Conservation (phyloP, 2,113 vertebrate genomes). For the Leptobrachium ailaonicum region DNA sequence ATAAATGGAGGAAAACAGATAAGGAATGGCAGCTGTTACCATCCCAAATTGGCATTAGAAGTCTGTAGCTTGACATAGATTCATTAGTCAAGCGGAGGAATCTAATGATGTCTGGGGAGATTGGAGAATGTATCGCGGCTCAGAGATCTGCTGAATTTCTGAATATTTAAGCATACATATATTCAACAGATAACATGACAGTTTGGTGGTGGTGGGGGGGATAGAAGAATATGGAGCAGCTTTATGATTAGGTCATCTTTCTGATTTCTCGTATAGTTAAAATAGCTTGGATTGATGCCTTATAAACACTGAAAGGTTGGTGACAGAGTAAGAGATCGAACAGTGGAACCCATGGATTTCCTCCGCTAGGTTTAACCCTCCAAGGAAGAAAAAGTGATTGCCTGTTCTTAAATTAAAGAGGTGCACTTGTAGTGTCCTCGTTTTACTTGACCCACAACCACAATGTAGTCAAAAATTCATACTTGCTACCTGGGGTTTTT, state of each 20-base stretch:
- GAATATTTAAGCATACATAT: conserved; percentile 41
- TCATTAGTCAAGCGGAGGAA: conserved; percentile 37
- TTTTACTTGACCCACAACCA: no score
- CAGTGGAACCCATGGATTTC: not conserved
- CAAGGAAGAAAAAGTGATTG: no score
- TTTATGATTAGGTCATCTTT: conserved; percentile 9
- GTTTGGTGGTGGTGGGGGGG: not conserved
- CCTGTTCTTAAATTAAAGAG: no score
- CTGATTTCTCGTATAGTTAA: not conserved
- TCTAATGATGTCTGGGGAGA: conserved; percentile 46
- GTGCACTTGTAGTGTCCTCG: no score
- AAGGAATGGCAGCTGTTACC: conserved; percentile 42
- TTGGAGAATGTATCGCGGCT: conserved; percentile 26
- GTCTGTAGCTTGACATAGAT: conserved; percentile 41
- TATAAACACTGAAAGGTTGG: conserved; percentile 22
- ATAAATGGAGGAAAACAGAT: conserved; percentile 34
- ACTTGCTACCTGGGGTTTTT: no score
- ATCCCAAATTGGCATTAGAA: conserved; percentile 43
- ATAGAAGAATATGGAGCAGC: not conserved
- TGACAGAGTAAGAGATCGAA: not conserved
- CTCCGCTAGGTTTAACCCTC: not conserved
- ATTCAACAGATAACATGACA: conserved; percentile 16
- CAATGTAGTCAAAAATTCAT: no score
- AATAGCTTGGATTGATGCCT: conserved; percentile 12
- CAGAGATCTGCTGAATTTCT: conserved; percentile 40